Conservation (phyloP, 2,888 invertebrate genomes). For the Ariolimax columbianus region DNA sequence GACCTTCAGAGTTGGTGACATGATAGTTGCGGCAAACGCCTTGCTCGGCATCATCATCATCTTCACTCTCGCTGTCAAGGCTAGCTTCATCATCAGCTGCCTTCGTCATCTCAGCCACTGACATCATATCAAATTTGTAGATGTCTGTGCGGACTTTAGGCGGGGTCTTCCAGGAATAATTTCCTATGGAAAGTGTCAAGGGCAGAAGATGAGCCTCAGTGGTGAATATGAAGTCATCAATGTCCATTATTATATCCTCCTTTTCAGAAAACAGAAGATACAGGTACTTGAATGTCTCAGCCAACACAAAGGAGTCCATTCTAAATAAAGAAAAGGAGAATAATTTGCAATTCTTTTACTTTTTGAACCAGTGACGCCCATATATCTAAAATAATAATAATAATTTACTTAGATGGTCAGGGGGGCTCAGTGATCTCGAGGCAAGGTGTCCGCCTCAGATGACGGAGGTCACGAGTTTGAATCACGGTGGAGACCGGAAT, state of each 20-base stretch:
- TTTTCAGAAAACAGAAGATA: conserved; percentile 94
- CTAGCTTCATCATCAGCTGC: conserved; percentile 41
- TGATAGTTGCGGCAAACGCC: conserved; percentile 92
- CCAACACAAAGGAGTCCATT: conserved; percentile 98
- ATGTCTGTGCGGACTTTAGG: conserved; percentile 55
- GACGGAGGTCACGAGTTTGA: too few relatives aligned
- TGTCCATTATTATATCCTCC: conserved; percentile 84
- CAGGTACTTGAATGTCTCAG: conserved; percentile 98
- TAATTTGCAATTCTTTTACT: too few relatives aligned
- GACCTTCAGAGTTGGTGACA: conserved; percentile 82
- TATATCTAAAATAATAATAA: too few relatives aligned
- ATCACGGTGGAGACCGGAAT: too few relatives aligned
- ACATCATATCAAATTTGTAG: conserved; percentile 51
- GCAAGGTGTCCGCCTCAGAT: too few relatives aligned
- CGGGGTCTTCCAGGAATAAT: conserved; percentile 57
- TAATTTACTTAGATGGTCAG: too few relatives aligned
- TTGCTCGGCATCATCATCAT: conserved; percentile 77
- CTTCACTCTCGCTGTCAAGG: background rate
- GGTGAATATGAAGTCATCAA: conserved; percentile 80
- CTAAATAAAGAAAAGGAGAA: conserved; percentile 89
- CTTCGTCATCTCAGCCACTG: conserved; percentile 50
- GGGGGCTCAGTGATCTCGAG: too few relatives aligned
- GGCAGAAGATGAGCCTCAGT: conserved; percentile 96
- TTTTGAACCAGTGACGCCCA: too few relatives aligned
- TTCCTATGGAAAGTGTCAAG: conserved; percentile 79